Base-by-base conservation (phyloP, 2,797 vertebrate genomes). In the Chrysocyon brachyurus region DNA sequence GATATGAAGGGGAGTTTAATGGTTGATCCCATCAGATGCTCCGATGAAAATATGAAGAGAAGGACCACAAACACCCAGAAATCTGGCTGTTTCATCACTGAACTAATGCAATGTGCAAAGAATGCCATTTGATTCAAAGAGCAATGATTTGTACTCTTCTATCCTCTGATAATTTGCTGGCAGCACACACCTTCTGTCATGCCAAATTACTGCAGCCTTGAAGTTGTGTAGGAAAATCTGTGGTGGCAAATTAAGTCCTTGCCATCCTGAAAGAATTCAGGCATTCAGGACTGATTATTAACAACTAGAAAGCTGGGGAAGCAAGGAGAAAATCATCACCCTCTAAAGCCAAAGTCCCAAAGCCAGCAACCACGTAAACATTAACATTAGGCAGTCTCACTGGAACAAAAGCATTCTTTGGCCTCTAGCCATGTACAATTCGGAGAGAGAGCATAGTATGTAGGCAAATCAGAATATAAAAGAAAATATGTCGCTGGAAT, bases 331-430 rank as follows among this genome's bases (percentile, higher is more conserved):
- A 94, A 97, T 59, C 75, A 94, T 79, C 89, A 82, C 68, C 87
- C 12, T 97, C 90, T 81, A 96, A 92, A 97, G 95, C 77, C 96
- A 97, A 94, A 73, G n/a, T 86, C 87, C 83, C 77, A 93, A 98
- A 98, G 93, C 78, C 97, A 94, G 85, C 88, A 98, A 92, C 90
- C 96, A 97, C 57, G 94, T 97, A 96, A 97, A 96, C 54, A 95
- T 70, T 90, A 88, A 95, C 85, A 96, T 70, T 21, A 46, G 87
- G 72, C 82, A 90, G 14, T 40, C 0, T 5, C 86, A 12, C 8
- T 22, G 82, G 83, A 96, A 94, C 73, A 89, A 96, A 87, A 79
- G 46, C 89, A 91, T 64, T 7, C 68, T 79, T 92, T 94, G 97
- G 92, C 73, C 21, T 73, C 91, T 28, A 94, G 72, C 61, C 95